Evolutionary conservation across 2,797 vertebrate species (phyloP).

Genomic region (Myotis daubentonii): DNA sequence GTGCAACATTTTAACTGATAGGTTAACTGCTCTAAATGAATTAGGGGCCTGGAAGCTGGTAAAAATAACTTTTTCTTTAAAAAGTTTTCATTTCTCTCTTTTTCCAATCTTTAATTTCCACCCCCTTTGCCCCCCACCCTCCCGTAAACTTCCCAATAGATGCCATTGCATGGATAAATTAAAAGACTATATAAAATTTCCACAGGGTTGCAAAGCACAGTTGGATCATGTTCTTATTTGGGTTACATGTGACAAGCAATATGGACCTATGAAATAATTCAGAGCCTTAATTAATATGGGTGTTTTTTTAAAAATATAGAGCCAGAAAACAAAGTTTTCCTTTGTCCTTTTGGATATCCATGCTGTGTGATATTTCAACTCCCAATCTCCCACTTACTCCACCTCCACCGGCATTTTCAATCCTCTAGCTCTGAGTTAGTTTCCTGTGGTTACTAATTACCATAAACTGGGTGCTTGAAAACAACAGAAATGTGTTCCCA

Average conservation of each 20-base stretch:
- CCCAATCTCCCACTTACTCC: too few species aligned
- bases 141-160: neutral
- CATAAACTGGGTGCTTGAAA: too few species aligned
- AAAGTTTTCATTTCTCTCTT: neutral
- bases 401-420: too few species aligned
- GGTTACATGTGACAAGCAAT: neutral
- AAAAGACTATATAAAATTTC: constrained; percentile 1
- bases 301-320: constrained; percentile 3
- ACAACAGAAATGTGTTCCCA: too few species aligned
- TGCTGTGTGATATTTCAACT: neutral
- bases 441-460: too few species aligned
- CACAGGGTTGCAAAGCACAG: neutral
- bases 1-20: neutral
- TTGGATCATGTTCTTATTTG: neutral
- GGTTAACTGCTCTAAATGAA: neutral
- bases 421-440: too few species aligned
- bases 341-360: neutral
- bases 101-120: neutral
- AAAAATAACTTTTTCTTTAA: constrained; percentile 33
- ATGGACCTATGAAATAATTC: neutral
- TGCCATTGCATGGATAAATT: neutral
- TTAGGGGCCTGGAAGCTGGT: neutral
- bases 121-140: too few species aligned
- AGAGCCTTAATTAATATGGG: neutral
- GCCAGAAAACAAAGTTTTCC: neutral